Evolutionary conservation across 2,888 invertebrate species (phyloP).

Genomic region (Furcula furcula): DNA sequence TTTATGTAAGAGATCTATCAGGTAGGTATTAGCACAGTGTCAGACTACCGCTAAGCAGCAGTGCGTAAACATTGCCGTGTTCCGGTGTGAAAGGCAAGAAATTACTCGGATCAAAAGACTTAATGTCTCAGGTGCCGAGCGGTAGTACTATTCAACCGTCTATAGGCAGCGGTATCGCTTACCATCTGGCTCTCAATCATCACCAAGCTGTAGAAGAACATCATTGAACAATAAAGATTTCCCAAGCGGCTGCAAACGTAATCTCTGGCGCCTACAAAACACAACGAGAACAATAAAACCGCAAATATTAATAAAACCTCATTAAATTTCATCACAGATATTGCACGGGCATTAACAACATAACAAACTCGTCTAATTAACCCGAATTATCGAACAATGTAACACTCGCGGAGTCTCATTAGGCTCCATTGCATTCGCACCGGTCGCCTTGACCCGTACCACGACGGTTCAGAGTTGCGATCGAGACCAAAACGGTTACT

Average conservation of each 20-base stretch:
- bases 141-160: no score
- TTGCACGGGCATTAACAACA: background rate
- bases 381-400: constrained; percentile 5
- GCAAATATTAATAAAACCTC: constrained; percentile 2
- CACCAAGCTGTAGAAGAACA: no score
- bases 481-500: constrained; percentile 10
- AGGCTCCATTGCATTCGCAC: constrained; percentile 1
- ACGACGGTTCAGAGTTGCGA: constrained; percentile 17
- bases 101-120: no score
- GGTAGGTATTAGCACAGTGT: no score
- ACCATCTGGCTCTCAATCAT: no score
- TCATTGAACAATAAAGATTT: background rate
- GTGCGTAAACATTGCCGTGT: no score
- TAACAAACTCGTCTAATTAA: background rate
- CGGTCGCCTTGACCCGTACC: constrained; percentile 8
- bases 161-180: no score
- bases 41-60: no score
- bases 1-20: no score
- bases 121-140: no score
- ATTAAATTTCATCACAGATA: constrained; percentile 5
- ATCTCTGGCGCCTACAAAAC: background rate
- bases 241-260: background rate
- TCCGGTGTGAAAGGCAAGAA: no score
- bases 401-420: background rate
- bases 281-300: constrained; percentile 4